Evolutionary conservation across 2,888 invertebrate species (phyloP), one percentile per base, ranked within the genome.

Genomic region (Trisateles emortualis): DNA sequence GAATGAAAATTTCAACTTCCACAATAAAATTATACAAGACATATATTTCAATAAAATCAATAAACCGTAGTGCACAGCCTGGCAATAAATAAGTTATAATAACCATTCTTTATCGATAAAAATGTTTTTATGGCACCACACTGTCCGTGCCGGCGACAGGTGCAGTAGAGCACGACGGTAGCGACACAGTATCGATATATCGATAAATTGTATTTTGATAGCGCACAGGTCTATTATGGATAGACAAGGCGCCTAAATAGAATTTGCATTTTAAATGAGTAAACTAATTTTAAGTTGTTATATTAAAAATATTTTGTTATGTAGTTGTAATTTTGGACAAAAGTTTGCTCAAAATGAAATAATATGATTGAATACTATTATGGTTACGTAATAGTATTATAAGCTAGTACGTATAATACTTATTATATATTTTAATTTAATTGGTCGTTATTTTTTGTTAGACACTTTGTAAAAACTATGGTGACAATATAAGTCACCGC

Each of bases 191-290:
- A 82, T 83, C 81, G 82, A 80, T 84, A 79, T 80, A 79, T 82
- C 84, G 83, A 84, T 85, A 86, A 85, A 87, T 85, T 84, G 78
- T 81, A 74, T 86, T 84, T 84, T 81, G 81, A 84, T 84, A 81
- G 70, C 49, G 56, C 67, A 62, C 72, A 74, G 75, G 74, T 53
- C 74, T 79, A 75, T 17, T 3, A 52, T 29, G 9, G 38, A 62
- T 69, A 79, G 81, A 84, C 54, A 36, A 52, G 76, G 46, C 72
- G 56, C 38, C 11, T 17, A 16, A 11, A 19, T 39, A 4, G 30
- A 46, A 33, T 44, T 41, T 35, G 38, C 19, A 40, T 5, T 59
- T 17, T 10, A 22, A 14, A 36, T 45, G 46, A 19, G 35, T 48
- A 6, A 29, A 30, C 8, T 16, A 35, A 35, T 35, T 35, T 8